phyloP scores from a whole-genome alignment of 92 coral and sea anemone genomes.

The Porites evermanni region DNA sequence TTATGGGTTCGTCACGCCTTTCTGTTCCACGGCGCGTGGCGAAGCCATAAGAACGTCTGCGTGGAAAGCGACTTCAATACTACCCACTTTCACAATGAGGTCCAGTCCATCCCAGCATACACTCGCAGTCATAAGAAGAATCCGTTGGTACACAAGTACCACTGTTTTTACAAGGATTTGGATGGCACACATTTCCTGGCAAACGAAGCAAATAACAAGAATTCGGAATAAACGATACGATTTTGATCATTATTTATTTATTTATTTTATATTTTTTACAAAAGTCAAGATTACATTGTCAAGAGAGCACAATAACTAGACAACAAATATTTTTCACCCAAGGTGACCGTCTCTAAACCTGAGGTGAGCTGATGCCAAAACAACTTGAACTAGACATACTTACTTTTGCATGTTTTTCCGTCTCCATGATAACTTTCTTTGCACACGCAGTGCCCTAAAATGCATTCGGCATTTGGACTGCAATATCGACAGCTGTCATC shows the following conservation, averaged over 20 bases:
- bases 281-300: too few relatives aligned
- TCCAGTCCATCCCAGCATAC: conserved; percentile 96
- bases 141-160: conserved; percentile 92
- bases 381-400: conserved; percentile 16
- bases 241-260: too few relatives aligned
- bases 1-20: too few relatives aligned
- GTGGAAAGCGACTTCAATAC: neutral
- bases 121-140: conserved; percentile 91
- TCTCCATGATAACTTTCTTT: conserved; percentile 96
- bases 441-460: conserved; percentile 90
- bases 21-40: too few relatives aligned
- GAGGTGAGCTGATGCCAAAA: too few relatives aligned
- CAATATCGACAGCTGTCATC: conserved; percentile 94
- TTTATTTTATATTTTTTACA: too few relatives aligned
- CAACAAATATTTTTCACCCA: too few relatives aligned
- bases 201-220: neutral
- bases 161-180: conserved; percentile 95
- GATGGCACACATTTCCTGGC: conserved; percentile 97
- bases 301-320: neutral
- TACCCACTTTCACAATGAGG: conserved; percentile 92
- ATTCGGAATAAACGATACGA: too few relatives aligned
- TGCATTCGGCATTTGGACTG: conserved; percentile 87
- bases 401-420: conserved; percentile 93
- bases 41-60: too few relatives aligned
- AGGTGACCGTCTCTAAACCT: too few relatives aligned